Evolutionary conservation across 2,888 invertebrate species (phyloP).

Genomic region (Agrotis clavis): DNA sequence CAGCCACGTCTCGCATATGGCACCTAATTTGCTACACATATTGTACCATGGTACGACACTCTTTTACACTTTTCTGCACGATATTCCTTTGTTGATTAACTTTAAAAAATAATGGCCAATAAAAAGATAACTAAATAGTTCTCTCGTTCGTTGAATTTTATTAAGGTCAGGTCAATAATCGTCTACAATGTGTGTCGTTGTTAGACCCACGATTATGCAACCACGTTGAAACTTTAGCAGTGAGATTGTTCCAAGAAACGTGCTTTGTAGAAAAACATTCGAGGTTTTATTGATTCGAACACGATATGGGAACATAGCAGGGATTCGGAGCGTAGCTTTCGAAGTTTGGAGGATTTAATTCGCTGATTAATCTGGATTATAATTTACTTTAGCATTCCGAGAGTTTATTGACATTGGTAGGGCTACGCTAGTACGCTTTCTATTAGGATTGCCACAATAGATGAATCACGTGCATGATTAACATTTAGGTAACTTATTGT

Average conservation of each 20-base stretch:
- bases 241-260: slow-evolving; percentile 86
- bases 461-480: slow-evolving; percentile 62
- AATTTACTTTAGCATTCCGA: slow-evolving; percentile 62
- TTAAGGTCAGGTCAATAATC: slow-evolving; percentile 85
- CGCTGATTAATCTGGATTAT: slow-evolving; percentile 67
- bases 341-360: slow-evolving; percentile 72
- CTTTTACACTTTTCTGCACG: slow-evolving; percentile 30
- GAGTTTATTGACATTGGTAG: slow-evolving; percentile 63
- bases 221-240: slow-evolving; percentile 83
- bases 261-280: slow-evolving; percentile 87
- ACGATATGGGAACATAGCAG: slow-evolving; percentile 84
- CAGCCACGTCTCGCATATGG: slow-evolving; percentile 61
- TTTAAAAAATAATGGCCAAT: slow-evolving; percentile 44
- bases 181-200: slow-evolving; percentile 78
- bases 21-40: slow-evolving; percentile 68
- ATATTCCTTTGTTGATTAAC: slow-evolving; percentile 41
- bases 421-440: slow-evolving; percentile 44
- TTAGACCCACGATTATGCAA: slow-evolving; percentile 84
- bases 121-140: slow-evolving; percentile 63
- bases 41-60: slow-evolving; percentile 40
- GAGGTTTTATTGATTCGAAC: slow-evolving; percentile 84
- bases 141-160: slow-evolving; percentile 75
- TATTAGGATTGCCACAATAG: slow-evolving; percentile 53
- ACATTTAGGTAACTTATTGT: slow-evolving; percentile 64
- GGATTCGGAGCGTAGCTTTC: slow-evolving; percentile 82